Evolutionary conservation across 2,888 invertebrate species (phyloP), one percentile per base, ranked within the genome.

Genomic region (Graphium colonna): DNA sequence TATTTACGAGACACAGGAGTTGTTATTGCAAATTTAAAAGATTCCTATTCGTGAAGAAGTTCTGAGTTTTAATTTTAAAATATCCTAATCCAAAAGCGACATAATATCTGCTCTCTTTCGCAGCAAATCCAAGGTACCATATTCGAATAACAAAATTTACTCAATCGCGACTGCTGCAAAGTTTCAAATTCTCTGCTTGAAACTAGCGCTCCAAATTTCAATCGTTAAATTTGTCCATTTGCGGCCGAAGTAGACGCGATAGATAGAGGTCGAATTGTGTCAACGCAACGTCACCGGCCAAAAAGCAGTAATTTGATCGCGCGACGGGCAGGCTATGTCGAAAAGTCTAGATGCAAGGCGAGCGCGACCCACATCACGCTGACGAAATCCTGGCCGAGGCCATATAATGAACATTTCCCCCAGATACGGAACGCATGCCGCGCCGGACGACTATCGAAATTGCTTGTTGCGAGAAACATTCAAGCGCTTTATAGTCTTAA

Each of bases 291-390:
- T 75, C 72, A 74, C 72, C 67, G 68, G 73, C 69, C 70, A 73
- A 75, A 72, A 73, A 63, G 65, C 66, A 64, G 67, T 63, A 62
- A 65, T 73, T 64, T 72, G 71, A 71, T 69, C 73, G 69, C 65
- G 57, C 60, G 57, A 0, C 60, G 57, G 58, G 64, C 65, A 61
- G 62, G 69, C 72, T 69, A 64, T 75, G 77, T 79, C 76, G 78
- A 79, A 81, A 79, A 78, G 67, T 75, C 75, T 78, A 65, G 64
- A 77, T 75, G 75, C 64, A 60, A 60, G 60, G 60, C 67, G 60
- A 66, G 71, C 70, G 66, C 69, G 69, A 79, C 81, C 81, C 68
- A 82, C 79, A 77, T 79, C 63, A 66, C 65, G 59, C 68, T 79
- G 74, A 75, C 74, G 78, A 79, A 80, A 79, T 71, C 69, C 67